phyloP scores from a whole-genome alignment of 2,888 invertebrate species.

The Galerucella calmariensis region DNA sequence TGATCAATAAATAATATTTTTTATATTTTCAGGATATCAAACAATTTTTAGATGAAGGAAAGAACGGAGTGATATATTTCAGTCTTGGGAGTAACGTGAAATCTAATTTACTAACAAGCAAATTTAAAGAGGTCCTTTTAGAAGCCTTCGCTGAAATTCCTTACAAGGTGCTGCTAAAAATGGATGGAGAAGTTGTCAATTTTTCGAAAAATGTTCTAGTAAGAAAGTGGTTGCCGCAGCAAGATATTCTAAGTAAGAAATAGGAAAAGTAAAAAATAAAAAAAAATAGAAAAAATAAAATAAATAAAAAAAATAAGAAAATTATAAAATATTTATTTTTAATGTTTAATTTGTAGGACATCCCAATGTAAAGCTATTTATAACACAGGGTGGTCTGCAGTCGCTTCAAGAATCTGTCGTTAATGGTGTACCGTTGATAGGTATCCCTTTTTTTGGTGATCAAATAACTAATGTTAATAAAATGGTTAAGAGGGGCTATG shows the following conservation, averaged over 20 bases:
- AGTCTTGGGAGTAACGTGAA: constrained; percentile 63
- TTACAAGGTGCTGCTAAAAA: constrained; percentile 63
- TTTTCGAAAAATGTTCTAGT: constrained; percentile 60
- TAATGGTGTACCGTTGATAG: constrained; percentile 63
- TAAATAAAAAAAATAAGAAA: too few relatives aligned
- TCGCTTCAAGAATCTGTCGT: constrained; percentile 64
- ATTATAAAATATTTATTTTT: too few relatives aligned
- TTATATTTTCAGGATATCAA: constrained; percentile 55
- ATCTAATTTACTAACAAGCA: constrained; percentile 54
- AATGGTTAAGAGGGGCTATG: constrained; percentile 55
- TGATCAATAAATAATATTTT: not conserved
- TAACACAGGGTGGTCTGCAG: constrained; percentile 65
- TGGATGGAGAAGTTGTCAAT: constrained; percentile 56
- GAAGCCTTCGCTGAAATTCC: constrained; percentile 60
- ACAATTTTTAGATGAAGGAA: constrained; percentile 57
- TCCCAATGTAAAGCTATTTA: constrained; percentile 63
- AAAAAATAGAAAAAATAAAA: too few relatives aligned
- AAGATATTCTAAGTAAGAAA: constrained; percentile 57
- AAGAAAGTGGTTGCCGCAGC: constrained; percentile 62
- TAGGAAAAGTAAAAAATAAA: not conserved
- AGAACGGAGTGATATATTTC: constrained; percentile 61
- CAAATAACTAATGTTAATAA: constrained; percentile 60
- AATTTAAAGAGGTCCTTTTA: constrained; percentile 55
- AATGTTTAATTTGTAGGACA: constrained; percentile 51
- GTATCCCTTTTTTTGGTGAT: constrained; percentile 63